Conservation (phyloP, 2,113 vertebrate species). For the Cyprinodon tularosa region DNA sequence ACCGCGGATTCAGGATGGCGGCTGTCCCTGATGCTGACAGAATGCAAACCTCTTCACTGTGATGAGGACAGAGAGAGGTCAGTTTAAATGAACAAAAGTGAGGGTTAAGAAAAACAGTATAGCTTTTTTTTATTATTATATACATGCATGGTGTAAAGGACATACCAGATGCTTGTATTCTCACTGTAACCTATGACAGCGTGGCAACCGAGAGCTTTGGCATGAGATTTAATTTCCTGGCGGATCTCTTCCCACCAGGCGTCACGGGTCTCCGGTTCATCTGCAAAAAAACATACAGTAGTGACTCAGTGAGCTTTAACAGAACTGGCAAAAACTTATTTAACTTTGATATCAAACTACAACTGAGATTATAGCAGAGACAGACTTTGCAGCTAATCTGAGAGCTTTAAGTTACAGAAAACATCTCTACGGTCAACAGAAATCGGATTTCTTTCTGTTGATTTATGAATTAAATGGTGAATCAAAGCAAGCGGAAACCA, state of each 20-base stretch:
- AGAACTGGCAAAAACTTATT: background rate
- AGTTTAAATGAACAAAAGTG: background rate
- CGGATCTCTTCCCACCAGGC: slow-evolving; percentile 99
- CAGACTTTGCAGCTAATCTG: slow-evolving; percentile 9
- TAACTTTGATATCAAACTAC: slow-evolving; percentile 5
- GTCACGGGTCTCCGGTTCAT: slow-evolving; percentile 97
- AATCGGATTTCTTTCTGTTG: slow-evolving; percentile 51
- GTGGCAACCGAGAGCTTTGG: slow-evolving; percentile 97
- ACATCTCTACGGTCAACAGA: slow-evolving; percentile 38
- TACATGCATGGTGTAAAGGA: background rate
- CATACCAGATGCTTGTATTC: slow-evolving; percentile 97
- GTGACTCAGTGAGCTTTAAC: slow-evolving; percentile 31
- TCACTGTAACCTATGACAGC: slow-evolving; percentile 98
- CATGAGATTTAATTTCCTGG: slow-evolving; percentile 99
- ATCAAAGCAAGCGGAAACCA: slow-evolving; percentile 69
- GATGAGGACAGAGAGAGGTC: background rate
- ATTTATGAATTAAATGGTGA: slow-evolving; percentile 42
- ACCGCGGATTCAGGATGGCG: slow-evolving; percentile 93
- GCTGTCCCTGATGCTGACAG: slow-evolving; percentile 97
- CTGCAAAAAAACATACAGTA: slow-evolving; percentile 83
- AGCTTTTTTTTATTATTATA: background rate
- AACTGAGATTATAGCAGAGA: slow-evolving; percentile 11
- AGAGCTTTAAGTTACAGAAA: slow-evolving; percentile 45
- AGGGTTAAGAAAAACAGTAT: background rate
- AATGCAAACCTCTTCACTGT: slow-evolving; percentile 98